Evolutionary conservation across 2,797 vertebrate species (phyloP).

Genomic region (Lophura swinhoii): DNA sequence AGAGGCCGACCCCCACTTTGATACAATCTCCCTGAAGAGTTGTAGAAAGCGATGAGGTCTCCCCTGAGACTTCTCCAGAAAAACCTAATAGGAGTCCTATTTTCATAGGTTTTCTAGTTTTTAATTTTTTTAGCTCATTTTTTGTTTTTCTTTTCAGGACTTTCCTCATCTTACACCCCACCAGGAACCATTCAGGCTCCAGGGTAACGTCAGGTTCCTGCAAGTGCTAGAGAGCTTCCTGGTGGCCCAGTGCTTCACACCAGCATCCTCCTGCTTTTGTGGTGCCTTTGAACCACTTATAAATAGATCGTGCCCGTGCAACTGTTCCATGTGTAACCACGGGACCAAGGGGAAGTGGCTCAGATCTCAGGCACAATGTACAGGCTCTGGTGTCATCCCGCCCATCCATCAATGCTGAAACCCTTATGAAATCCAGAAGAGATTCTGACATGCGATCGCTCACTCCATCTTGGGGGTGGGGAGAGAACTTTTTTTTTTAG

Average conservation of each 20-base stretch:
- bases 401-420: conserved; percentile 77
- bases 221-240: background rate
- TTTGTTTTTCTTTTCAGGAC: background rate
- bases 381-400: background rate
- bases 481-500: background rate
- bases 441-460: conserved; percentile 56
- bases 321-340: conserved; percentile 14
- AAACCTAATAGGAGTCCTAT: too few species aligned
- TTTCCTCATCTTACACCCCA: background rate
- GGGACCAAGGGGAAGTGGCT: background rate
- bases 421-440: conserved; percentile 74
- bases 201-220: background rate
- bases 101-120: background rate
- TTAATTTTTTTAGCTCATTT: background rate
- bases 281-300: conserved; percentile 52
- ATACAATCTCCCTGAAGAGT: too few species aligned
- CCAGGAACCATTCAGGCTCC: background rate
- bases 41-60: too few species aligned
- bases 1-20: too few species aligned
- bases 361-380: conserved; percentile 30
- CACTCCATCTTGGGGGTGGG: background rate
- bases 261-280: background rate
- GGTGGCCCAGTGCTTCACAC: conserved; percentile 32
- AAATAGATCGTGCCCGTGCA: background rate
- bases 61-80: too few species aligned